Base-by-base conservation (phyloP, 2,797 vertebrate genomes). In the Nyctibius grandis region DNA sequence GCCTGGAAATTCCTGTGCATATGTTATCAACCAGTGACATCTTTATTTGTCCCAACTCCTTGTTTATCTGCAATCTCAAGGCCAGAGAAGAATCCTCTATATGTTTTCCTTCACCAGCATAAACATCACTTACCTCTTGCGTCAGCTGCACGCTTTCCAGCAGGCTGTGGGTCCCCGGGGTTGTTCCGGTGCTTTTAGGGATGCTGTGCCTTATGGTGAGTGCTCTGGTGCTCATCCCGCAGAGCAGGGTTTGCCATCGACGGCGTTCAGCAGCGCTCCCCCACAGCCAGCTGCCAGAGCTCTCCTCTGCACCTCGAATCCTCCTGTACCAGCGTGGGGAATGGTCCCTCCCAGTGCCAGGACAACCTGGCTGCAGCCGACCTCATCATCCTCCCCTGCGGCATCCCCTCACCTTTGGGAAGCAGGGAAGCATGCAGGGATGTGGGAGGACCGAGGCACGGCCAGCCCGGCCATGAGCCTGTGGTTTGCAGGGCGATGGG, bases 271-370 rank as follows among this genome's bases (percentile, higher is more conserved):
- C 42, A 59, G 51, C 6, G 1, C 29, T n/a, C 2, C 38, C 13
- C 50, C 64, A 28, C 34, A 69, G 64, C 50, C 48, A 9, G 9
- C 11, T 75, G 21, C 54, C 26, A 68, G 50, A 63, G 61, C 60
- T 82, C 20, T 64, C 25, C 36, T 48, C 50, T 48, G 68, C 18
- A 28, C 33, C 59, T 23, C 7, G 20, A 38, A 20, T 60, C 45
- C 20, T 38, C 19, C 76, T 36, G 20, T 9, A 3, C 12, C 7
- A 9, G 57, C 33, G 16, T 0, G 4, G 42, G 44, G 17, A 84
- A 36, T 0, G 0, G 28, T 34, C 33, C 15, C 44, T 74, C 9
- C 28, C 1, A 2, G 6, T 56, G 60, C 47, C 65, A 9, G 8
- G 17, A 50, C 23, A 63, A 31, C 61, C 48, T 38, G 79, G 25